A percentile compares a stretch with the other conserved stretches of the same genome.
phyloP scores from a whole-genome alignment of 2,888 invertebrate species.

The Adelphocoris suturalis region DNA sequence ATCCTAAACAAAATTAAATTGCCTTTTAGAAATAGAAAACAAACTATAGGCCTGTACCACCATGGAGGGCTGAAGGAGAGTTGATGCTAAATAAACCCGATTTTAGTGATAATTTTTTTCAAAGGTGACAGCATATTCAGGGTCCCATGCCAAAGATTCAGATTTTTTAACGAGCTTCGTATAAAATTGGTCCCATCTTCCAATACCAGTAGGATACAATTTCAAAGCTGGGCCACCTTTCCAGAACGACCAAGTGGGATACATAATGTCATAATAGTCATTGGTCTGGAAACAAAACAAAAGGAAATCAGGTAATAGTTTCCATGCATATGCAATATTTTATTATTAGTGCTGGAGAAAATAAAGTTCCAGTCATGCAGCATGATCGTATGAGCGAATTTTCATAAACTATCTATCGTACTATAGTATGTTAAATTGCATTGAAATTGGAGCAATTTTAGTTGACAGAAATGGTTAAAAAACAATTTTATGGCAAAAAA shows the following conservation, averaged over 20 bases:
- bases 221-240: constrained; percentile 98
- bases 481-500: no score
- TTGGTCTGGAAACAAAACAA: constrained; percentile 80
- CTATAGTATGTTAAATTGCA: no score
- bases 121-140: no score
- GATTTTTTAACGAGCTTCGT: constrained; percentile 85
- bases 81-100: constrained; percentile 83
- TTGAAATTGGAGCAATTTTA: no score
- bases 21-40: neutral
- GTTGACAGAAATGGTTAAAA: no score
- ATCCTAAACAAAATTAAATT: constrained; percentile 82
- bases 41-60: no score
- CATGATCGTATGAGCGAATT: no score
- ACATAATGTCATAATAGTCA: constrained; percentile 94
- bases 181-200: constrained; percentile 94
- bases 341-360: no score
- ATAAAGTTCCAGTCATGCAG: no score
- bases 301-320: neutral
- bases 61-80: no score
- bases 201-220: constrained; percentile 94
- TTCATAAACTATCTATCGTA: no score
- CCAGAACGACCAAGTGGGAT: constrained; percentile 99
- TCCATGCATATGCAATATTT: no score
- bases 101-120: constrained; percentile 84
- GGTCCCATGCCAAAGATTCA: constrained; percentile 87